Percentiles rank a stretch among this genome's conserved stretches.
These are phyloP conservation scores for Sarcophaga peregrina DNA, from an alignment of 1,140 invertebrate species.

Conservation along the genomic window DNA sequence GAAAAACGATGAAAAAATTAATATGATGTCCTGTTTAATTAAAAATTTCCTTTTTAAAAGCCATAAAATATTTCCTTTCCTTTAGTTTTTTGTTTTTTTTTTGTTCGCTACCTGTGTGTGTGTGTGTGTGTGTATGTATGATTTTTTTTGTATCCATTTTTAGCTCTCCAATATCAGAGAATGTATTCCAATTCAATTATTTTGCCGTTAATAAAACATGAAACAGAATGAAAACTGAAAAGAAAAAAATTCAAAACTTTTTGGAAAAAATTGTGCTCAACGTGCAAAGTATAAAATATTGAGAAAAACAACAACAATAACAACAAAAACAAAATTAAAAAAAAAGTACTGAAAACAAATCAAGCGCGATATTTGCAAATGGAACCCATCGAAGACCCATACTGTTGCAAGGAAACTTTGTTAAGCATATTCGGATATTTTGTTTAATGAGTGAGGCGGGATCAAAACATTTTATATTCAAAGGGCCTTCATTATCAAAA, in stretches of 20 bases:
- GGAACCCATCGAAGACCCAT: not conserved
- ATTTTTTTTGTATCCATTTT: not conserved
- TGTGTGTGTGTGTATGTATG: not conserved
- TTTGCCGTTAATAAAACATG: conserved; percentile 41
- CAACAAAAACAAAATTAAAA: too few relatives aligned
- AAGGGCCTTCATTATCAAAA: too few relatives aligned
- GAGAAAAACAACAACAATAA: not conserved
- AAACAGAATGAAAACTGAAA: conserved; percentile 10
- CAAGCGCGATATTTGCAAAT: conserved; percentile 42
- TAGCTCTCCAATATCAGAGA: conserved; percentile 19
- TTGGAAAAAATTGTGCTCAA: not conserved
- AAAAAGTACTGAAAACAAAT: conserved; percentile 41
- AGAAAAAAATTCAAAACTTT: conserved; percentile 4
- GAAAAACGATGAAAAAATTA: not conserved
- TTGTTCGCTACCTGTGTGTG: not conserved
- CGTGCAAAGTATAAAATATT: not conserved
- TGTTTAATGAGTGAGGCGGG: not conserved
- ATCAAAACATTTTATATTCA: not conserved
- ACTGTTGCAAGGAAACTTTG: not conserved
- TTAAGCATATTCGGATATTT: not conserved
- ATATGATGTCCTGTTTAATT: conserved; percentile 47
- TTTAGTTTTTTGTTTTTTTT: not conserved
- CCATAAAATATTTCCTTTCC: conserved; percentile 43
- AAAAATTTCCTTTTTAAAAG: conserved; percentile 41
- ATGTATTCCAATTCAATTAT: conserved; percentile 48